These are phyloP conservation scores for Tiliacea citrago DNA, from an alignment of 2,888 invertebrate species.

Conservation along the genomic window DNA sequence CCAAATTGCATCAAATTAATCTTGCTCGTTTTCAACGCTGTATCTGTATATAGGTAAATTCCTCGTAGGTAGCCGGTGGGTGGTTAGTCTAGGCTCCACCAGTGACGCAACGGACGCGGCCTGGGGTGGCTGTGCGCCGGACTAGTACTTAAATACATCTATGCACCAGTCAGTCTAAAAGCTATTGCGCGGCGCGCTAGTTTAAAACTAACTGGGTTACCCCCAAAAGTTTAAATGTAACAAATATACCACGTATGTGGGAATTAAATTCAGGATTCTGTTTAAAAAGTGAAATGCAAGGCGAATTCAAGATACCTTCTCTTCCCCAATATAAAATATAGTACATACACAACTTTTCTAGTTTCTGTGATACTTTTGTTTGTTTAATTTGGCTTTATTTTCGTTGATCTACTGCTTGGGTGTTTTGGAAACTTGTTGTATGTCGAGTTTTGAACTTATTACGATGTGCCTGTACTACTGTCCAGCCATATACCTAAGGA, in stretches of 20 bases:
- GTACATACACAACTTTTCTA: slow-evolving; percentile 15
- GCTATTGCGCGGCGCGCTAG: slow-evolving; percentile 8
- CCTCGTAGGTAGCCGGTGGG: not conserved
- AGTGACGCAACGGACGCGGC: slow-evolving; percentile 19
- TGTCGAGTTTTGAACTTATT: not conserved
- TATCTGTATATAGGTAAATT: not conserved
- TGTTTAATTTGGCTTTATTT: not conserved
- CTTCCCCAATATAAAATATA: slow-evolving; percentile 31
- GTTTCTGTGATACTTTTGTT: not conserved
- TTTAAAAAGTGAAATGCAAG: slow-evolving; percentile 33
- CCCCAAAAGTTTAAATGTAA: not conserved
- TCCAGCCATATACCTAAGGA: not conserved
- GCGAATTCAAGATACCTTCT: slow-evolving; percentile 39
- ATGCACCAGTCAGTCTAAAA: not conserved
- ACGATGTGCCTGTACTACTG: not conserved
- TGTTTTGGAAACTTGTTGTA: not conserved
- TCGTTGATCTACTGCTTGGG: not conserved
- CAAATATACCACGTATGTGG: not conserved
- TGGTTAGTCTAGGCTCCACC: not conserved
- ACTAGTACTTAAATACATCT: not conserved
- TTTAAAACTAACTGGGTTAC: not conserved
- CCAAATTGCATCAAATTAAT: not conserved
- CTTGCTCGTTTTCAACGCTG: not conserved
- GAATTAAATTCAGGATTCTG: slow-evolving; percentile 2
- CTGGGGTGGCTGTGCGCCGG: slow-evolving; percentile 26